Evolutionary conservation across 2,113 vertebrate genomes (phyloP).

Genomic region (Chamaetylas fuelleborni): DNA sequence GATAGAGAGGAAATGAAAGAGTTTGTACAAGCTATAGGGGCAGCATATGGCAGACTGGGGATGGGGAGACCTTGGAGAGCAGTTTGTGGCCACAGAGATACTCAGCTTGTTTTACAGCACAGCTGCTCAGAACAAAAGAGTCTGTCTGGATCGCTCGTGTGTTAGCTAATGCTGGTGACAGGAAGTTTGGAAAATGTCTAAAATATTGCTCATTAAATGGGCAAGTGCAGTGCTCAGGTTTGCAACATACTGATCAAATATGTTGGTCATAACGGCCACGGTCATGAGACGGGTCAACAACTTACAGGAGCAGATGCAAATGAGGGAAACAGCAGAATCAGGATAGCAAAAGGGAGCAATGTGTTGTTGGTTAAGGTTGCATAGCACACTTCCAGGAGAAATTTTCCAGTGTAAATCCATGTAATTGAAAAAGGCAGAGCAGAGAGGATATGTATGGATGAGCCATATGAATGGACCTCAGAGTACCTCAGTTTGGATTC

Average conservation of each 20-base stretch:
- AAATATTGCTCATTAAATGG: conserved; percentile 51
- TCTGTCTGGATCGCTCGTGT: neutral
- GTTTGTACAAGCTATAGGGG: conserved; percentile 27
- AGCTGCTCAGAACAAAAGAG: conserved; percentile 60
- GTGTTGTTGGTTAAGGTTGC: neutral
- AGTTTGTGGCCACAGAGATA: conserved; percentile 17
- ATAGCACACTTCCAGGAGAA: neutral
- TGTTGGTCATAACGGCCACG: neutral
- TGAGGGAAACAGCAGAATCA: neutral
- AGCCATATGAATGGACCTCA: neutral
- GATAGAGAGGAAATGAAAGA: conserved; percentile 43
- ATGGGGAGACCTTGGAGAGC: conserved; percentile 44
- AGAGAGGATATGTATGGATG: neutral
- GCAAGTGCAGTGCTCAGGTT: conserved; percentile 1
- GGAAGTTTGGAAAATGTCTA: conserved; percentile 52
- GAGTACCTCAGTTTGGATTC: neutral
- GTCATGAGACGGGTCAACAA: neutral
- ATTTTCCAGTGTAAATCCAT: neutral
- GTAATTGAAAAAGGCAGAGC: neutral
- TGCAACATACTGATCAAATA: neutral
- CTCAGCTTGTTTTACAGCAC: conserved; percentile 51
- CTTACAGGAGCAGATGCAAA: neutral
- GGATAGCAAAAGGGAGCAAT: neutral
- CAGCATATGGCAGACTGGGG: conserved; percentile 48
- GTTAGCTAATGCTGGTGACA: conserved; percentile 52